Evolutionary conservation across 2,797 vertebrate species (phyloP).

Genomic region (Pristis pectinata): DNA sequence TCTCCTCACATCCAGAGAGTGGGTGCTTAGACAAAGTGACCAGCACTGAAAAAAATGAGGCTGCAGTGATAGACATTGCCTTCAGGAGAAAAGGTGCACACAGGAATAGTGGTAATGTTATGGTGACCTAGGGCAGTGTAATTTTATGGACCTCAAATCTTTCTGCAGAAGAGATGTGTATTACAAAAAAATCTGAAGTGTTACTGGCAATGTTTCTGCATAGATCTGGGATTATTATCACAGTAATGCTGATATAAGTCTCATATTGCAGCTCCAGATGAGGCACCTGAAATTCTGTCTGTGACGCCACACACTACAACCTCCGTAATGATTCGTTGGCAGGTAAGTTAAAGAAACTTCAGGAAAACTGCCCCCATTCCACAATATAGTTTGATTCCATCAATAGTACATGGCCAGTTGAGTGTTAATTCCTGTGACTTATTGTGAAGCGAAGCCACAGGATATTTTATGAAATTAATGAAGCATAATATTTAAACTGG

Average conservation of each 20-base stretch:
- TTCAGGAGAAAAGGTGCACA: not conserved
- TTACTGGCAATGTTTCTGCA: not conserved
- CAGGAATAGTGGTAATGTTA: too few relatives aligned
- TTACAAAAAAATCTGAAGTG: too few relatives aligned
- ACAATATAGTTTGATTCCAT: not conserved
- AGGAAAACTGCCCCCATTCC: not conserved
- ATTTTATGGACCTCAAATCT: not conserved
- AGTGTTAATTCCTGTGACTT: not conserved
- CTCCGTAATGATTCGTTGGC: constrained; percentile 89
- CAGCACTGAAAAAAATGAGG: not conserved
- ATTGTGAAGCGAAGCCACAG: not conserved
- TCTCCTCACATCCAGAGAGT: not conserved
- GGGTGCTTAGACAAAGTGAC: not conserved
- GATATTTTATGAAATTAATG: not conserved
- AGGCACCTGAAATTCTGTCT: constrained; percentile 75
- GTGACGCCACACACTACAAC: constrained; percentile 91
- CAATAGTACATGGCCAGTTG: too few relatives aligned
- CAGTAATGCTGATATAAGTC: not conserved
- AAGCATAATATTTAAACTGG: not conserved
- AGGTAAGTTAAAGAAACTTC: constrained; percentile 61
- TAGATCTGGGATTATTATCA: not conserved
- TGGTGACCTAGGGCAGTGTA: not conserved
- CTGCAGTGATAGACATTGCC: not conserved
- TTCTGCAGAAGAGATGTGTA: not conserved
- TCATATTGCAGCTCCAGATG: constrained; percentile 55